These are phyloP conservation scores for Ormyrus nitidulus DNA, from an alignment of 2,888 invertebrate species.

Conservation along the genomic window DNA sequence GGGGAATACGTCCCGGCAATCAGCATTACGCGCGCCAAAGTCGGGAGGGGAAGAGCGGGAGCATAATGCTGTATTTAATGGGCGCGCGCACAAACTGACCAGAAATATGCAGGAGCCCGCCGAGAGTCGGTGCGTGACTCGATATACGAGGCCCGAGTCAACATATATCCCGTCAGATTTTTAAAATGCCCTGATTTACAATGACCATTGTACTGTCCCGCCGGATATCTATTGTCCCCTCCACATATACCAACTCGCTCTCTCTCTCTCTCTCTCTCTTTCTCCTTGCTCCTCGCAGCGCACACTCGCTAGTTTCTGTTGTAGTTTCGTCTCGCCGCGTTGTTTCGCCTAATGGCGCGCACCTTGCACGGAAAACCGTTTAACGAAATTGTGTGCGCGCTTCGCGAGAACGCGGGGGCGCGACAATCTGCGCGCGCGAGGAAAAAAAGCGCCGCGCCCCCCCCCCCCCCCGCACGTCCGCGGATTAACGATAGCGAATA, in stretches of 20 bases:
- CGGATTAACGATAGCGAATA: conserved; percentile 47
- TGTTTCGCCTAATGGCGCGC: conserved; percentile 55
- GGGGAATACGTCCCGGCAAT: conserved; percentile 68
- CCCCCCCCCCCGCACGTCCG: background rate
- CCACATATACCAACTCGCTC: background rate
- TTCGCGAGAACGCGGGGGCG: background rate
- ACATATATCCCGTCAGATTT: conserved; percentile 73
- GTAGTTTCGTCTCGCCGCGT: conserved; percentile 36
- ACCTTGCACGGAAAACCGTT: conserved; percentile 62
- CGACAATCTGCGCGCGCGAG: conserved; percentile 27
- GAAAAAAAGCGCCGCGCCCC: background rate
- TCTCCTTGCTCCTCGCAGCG: conserved; percentile 42
- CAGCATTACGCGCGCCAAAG: conserved; percentile 69
- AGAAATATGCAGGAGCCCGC: background rate
- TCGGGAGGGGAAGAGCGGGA: conserved; percentile 57
- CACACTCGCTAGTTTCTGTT: conserved; percentile 22
- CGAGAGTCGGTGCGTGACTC: conserved; percentile 66
- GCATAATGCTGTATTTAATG: conserved; percentile 74
- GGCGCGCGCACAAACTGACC: conserved; percentile 52
- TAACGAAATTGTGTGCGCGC: conserved; percentile 51
- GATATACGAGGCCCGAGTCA: conserved; percentile 72
- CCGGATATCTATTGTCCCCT: conserved; percentile 69
- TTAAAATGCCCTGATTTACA: conserved; percentile 74
- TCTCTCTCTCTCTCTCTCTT: conserved; percentile 10
- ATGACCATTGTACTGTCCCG: conserved; percentile 70